Percentiles rank a stretch among this genome's conserved stretches.
These are phyloP conservation scores for Halesus radiatus DNA, from an alignment of 1,140 invertebrate species.

Conservation along the genomic window DNA sequence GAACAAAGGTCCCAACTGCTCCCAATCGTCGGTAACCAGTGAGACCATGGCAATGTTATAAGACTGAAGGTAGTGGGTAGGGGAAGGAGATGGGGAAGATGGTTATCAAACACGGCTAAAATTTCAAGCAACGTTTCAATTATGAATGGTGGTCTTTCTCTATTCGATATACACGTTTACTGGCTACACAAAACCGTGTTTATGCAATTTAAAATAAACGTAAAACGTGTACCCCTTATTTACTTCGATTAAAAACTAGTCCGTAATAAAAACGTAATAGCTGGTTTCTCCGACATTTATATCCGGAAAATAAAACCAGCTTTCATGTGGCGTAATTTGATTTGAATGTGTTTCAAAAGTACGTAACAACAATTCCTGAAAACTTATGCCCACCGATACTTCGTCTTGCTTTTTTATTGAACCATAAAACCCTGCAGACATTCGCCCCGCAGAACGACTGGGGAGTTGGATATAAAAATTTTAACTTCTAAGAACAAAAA, in stretches of 20 bases:
- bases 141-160: too few relatives aligned
- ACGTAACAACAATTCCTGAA: conserved; percentile 36
- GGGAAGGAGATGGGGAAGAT: too few relatives aligned
- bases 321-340: conserved; percentile 36
- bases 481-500: conserved; percentile 13
- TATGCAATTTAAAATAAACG: too few relatives aligned
- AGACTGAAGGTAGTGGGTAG: too few relatives aligned
- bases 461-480: conserved; percentile 35
- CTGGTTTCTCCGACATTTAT: neutral
- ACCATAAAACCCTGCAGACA: conserved; percentile 32
- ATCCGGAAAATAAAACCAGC: conserved; percentile 6
- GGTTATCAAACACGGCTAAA: too few relatives aligned
- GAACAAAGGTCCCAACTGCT: too few relatives aligned
- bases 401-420: conserved; percentile 27
- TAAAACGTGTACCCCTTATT: neutral
- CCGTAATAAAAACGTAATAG: neutral
- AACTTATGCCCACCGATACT: conserved; percentile 36
- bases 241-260: neutral
- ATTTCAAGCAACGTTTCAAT: too few relatives aligned
- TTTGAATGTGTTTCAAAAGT: conserved; percentile 34
- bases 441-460: neutral
- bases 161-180: too few relatives aligned
- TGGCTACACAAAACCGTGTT: too few relatives aligned
- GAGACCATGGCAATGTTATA: too few relatives aligned
- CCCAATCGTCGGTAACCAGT: too few relatives aligned